These are phyloP conservation scores for Procambarus virginalis DNA, from an alignment of 1,140 invertebrate species.

Conservation along the genomic window DNA sequence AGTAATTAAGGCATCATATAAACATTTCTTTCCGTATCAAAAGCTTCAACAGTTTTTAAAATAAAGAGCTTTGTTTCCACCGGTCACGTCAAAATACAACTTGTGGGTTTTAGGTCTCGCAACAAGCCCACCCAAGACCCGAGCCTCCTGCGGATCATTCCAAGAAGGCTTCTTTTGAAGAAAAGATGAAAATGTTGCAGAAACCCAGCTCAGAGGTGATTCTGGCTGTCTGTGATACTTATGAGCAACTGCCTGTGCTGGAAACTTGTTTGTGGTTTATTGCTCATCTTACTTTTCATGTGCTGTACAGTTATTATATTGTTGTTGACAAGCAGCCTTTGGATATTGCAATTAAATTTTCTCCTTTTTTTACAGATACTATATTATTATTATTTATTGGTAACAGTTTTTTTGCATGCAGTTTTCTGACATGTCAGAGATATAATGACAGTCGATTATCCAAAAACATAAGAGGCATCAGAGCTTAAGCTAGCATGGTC, in stretches of 20 bases:
- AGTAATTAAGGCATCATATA: background rate
- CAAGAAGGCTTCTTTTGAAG: slow-evolving; percentile 52
- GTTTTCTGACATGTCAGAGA: background rate
- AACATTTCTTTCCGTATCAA: background rate
- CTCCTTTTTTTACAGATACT: background rate
- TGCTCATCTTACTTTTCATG: background rate
- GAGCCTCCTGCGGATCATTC: slow-evolving; percentile 23
- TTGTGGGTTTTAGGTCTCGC: slow-evolving; percentile 48
- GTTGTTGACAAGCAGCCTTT: background rate
- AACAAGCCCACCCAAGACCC: slow-evolving; percentile 15
- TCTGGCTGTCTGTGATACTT: slow-evolving; percentile 10
- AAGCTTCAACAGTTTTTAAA: background rate
- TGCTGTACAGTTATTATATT: background rate
- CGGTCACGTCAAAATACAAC: background rate
- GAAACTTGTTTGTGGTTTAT: slow-evolving; percentile 2
- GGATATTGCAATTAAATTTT: background rate
- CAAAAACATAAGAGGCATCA: background rate
- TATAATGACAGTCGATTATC: background rate
- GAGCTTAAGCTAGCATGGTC: background rate
- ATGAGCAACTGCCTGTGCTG: background rate
- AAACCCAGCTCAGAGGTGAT: slow-evolving; percentile 54
- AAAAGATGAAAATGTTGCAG: slow-evolving; percentile 58
- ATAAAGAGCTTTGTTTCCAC: background rate
- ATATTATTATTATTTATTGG: background rate
- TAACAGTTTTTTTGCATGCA: background rate